These are phyloP conservation scores for Casuarius casuarius DNA, from an alignment of 2,113 vertebrate species.

Conservation along the genomic window DNA sequence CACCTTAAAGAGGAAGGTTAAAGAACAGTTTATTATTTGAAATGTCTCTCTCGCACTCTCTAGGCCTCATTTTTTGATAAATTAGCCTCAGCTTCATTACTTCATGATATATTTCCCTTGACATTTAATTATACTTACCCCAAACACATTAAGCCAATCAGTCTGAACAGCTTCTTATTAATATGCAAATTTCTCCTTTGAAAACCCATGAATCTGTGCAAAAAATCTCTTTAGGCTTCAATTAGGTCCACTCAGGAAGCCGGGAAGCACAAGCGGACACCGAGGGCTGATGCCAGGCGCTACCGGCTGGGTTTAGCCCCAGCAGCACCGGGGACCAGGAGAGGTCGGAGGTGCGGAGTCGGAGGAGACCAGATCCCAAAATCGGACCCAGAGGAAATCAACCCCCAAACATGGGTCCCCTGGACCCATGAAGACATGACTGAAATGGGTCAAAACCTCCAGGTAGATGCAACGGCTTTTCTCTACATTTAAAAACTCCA, in stretches of 20 bases:
- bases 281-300: background rate
- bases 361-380: background rate
- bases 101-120: slow-evolving; percentile 82
- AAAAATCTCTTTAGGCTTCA: slow-evolving; percentile 76
- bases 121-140: slow-evolving; percentile 85
- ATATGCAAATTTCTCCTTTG: slow-evolving; percentile 85
- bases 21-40: slow-evolving; percentile 82
- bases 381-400: slow-evolving; percentile 55
- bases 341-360: background rate
- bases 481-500: background rate
- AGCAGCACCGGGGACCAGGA: background rate
- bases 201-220: slow-evolving; percentile 78
- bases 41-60: slow-evolving; percentile 79
- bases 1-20: slow-evolving; percentile 75
- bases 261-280: slow-evolving; percentile 72
- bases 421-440: background rate
- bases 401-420: background rate
- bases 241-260: slow-evolving; percentile 75
- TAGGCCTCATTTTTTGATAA: slow-evolving; percentile 79
- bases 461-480: background rate
- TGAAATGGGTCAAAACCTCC: background rate
- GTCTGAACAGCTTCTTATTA: slow-evolving; percentile 86
- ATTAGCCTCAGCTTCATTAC: slow-evolving; percentile 83
- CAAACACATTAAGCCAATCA: slow-evolving; percentile 84
- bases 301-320: no score